Percentiles rank a stretch among this genome's conserved stretches.
Conservation (phyloP, 2,888 invertebrate species). For the Brachyopa scutellaris region DNA sequence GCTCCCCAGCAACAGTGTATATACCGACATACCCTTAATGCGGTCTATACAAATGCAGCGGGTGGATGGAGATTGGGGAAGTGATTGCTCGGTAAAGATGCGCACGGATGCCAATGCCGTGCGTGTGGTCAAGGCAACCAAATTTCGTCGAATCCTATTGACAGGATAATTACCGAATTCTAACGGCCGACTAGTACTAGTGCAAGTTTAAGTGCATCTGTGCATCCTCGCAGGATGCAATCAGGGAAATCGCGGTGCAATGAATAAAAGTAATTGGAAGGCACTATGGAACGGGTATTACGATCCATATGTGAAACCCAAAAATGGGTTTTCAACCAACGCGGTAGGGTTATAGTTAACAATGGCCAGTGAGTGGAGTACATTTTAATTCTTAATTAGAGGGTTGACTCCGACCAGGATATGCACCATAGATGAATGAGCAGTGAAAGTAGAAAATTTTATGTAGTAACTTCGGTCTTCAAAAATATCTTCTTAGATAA, state of each 20-base stretch:
- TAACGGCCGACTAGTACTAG: slow-evolving; percentile 37
- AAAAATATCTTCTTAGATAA: too few species aligned
- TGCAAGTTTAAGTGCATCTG: slow-evolving; percentile 26
- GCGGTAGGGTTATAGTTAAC: too few species aligned
- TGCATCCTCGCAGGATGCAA: slow-evolving; percentile 44
- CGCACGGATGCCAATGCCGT: slow-evolving; percentile 59
- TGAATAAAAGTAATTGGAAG: slow-evolving; percentile 70
- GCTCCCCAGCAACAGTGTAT: slow-evolving; percentile 63
- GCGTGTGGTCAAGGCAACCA: slow-evolving; percentile 69
- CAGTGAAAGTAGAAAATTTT: too few species aligned
- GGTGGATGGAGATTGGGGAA: not conserved
- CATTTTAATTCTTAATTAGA: too few species aligned
- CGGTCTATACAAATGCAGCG: slow-evolving; percentile 55
- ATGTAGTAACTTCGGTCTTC: too few species aligned
- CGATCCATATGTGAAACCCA: slow-evolving; percentile 2
- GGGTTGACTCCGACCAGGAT: too few species aligned
- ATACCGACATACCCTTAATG: slow-evolving; percentile 61
- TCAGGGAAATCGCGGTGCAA: slow-evolving; percentile 61
- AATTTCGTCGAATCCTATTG: slow-evolving; percentile 71
- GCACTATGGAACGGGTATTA: not conserved
- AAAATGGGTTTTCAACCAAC: not conserved
- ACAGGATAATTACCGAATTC: slow-evolving; percentile 72
- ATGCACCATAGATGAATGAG: too few species aligned
- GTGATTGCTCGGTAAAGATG: slow-evolving; percentile 21
- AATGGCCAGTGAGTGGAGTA: too few species aligned